phyloP scores from a whole-genome alignment of 2,797 vertebrate species.

The Urosaurus nigricauda region DNA sequence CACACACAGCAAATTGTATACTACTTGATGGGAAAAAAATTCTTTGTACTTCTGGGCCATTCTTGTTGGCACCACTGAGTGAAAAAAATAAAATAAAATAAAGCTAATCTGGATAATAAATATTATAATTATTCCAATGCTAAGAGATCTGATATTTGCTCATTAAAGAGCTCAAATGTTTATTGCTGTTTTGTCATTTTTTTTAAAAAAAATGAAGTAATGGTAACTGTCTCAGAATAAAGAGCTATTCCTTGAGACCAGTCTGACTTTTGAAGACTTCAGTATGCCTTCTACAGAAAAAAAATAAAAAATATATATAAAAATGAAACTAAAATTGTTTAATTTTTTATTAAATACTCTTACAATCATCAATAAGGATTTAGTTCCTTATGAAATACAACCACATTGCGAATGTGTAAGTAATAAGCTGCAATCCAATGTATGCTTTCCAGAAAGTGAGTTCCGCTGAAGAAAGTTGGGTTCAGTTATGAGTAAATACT shows the following conservation, averaged over 20 bases:
- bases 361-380: background rate
- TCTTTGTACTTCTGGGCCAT: slow-evolving; percentile 85
- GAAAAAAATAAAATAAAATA: slow-evolving; percentile 83
- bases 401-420: slow-evolving; percentile 23
- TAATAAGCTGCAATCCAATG: background rate
- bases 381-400: slow-evolving; percentile 38
- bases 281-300: slow-evolving; percentile 66
- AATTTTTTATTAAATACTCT: slow-evolving; percentile 46
- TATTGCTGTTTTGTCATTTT: slow-evolving; percentile 88
- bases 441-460: background rate
- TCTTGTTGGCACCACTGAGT: slow-evolving; percentile 79
- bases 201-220: slow-evolving; percentile 73
- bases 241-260: slow-evolving; percentile 80
- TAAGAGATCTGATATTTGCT: slow-evolving; percentile 86
- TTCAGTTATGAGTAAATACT: background rate
- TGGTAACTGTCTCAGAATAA: slow-evolving; percentile 79
- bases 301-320: background rate
- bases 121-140: slow-evolving; percentile 86
- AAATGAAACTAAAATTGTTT: background rate
- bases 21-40: slow-evolving; percentile 85
- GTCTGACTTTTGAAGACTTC: slow-evolving; percentile 77
- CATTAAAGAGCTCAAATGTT: slow-evolving; percentile 89
- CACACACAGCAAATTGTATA: slow-evolving; percentile 86
- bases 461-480: too few species aligned
- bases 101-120: slow-evolving; percentile 85